Evolutionary conservation across 2,113 vertebrate species (phyloP), one percentile per base, ranked within the genome.

Genomic region (Brachionichthys hirsutus): DNA sequence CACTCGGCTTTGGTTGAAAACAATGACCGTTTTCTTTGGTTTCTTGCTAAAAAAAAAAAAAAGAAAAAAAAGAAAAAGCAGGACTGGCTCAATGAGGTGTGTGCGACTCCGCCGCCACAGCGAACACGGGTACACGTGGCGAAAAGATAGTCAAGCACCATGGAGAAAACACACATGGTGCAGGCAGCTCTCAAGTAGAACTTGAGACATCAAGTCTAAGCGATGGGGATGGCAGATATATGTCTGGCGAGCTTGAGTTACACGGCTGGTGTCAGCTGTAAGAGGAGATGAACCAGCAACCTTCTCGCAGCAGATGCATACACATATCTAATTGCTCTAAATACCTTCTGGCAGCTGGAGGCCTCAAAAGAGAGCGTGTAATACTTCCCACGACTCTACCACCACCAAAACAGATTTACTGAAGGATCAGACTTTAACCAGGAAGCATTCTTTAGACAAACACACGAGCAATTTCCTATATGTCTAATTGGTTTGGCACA

Each of bases 191-290:
- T 62, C 59, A 75, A 57, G 20, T 62, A 57, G 38, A 69, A 62
- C 58, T 18, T 59, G 24, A 77, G 77, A 46, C 71, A 49, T 58
- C 54, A 57, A 46, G 68, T 69, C 59, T 22, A 48, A 66, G 63
- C 63, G 48, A 71, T 68, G 49, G 58, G 42, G 57, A 63, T 17
- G 54, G 67, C 61, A 47, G 75, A 80, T 74, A 80, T 74, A 61
- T 15, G 51, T 49, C 42, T 3, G 1, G 9, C 17, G 60, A 54
- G 80, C 58, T 83, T 11, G 2, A 42, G 62, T 85, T 82, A 59
- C 78, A 70, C 83, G 79, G 84, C 81, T 85, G 53, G 68, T 61
- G 75, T 78, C 72, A 64, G 62, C 75, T 66, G 70, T 75, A 82
- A 85, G 54, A 30, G 46, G 80, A 85, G 77, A 73, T 77, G 82